A percentile compares a stretch with the other conserved stretches of the same genome.
Conservation (phyloP, 2,113 vertebrate genomes). For the Arothron firmamentum region DNA sequence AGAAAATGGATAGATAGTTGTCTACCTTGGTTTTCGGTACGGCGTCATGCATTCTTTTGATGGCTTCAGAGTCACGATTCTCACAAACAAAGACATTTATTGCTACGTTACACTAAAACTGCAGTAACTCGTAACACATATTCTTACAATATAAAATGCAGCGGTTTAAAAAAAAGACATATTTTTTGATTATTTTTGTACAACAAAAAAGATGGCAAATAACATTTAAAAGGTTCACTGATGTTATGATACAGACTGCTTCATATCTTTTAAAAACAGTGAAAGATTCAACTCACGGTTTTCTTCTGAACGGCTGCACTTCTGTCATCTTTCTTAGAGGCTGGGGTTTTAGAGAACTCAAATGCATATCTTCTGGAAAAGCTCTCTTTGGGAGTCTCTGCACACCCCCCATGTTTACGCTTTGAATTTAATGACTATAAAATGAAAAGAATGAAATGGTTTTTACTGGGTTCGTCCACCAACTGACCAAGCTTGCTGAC, state of each 20-base stretch:
- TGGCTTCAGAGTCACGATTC: slow-evolving; percentile 12
- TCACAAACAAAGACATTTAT: slow-evolving; percentile 11
- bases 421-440: slow-evolving; percentile 23
- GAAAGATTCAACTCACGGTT: slow-evolving; percentile 33
- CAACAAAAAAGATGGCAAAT: background rate
- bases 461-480: too few relatives aligned
- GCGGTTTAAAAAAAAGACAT: background rate
- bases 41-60: slow-evolving; percentile 11
- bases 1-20: background rate
- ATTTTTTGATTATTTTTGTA: too few relatives aligned
- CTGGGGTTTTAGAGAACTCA: slow-evolving; percentile 39
- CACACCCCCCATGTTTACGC: slow-evolving; percentile 19
- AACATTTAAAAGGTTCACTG: too few relatives aligned
- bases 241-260: background rate
- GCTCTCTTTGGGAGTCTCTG: slow-evolving; percentile 31
- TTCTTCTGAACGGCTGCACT: background rate
- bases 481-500: too few relatives aligned
- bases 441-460: background rate
- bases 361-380: slow-evolving; percentile 35
- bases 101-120: background rate
- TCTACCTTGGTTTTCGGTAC: slow-evolving; percentile 32
- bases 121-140: background rate
- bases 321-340: slow-evolving; percentile 11
- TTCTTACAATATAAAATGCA: background rate
- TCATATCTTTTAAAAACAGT: background rate